Percentiles rank a stretch among this genome's conserved stretches.
Evolutionary conservation across 2,797 vertebrate species (phyloP).

Genomic region (Carapus acus): DNA sequence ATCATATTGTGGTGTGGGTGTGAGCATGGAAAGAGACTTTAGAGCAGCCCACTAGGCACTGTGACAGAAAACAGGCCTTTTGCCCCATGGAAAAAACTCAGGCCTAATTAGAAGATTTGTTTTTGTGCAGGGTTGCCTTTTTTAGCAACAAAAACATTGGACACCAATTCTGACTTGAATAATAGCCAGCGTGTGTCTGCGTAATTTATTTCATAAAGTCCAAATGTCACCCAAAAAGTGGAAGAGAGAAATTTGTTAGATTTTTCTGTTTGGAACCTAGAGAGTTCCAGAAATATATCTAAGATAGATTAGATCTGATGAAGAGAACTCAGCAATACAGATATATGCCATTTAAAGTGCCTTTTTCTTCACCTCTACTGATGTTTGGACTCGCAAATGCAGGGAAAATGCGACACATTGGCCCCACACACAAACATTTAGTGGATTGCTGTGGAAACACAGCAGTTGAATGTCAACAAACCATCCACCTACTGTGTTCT

Average conservation of each 20-base stretch:
- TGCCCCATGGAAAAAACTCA: not conserved
- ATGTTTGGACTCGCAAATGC: too few species aligned
- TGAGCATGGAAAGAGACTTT: too few species aligned
- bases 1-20: not conserved
- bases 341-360: too few species aligned
- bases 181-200: not conserved
- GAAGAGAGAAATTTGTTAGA: not conserved
- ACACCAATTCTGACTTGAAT: not conserved
- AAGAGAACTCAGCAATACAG: not conserved
- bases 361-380: too few species aligned
- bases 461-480: too few species aligned
- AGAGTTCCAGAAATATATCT: not conserved
- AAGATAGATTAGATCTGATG: not conserved
- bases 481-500: too few species aligned
- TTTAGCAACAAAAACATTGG: not conserved
- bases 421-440: too few species aligned
- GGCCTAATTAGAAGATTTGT: not conserved
- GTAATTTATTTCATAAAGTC: not conserved
- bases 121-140: not conserved
- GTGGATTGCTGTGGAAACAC: too few species aligned
- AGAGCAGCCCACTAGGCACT: not conserved
- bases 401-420: too few species aligned
- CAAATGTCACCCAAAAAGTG: not conserved
- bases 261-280: not conserved
- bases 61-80: not conserved